These are phyloP conservation scores for Spongilla lacustris DNA, from an alignment of 37 sponge, comb jelly and placozoan species.

Conservation along the genomic window DNA sequence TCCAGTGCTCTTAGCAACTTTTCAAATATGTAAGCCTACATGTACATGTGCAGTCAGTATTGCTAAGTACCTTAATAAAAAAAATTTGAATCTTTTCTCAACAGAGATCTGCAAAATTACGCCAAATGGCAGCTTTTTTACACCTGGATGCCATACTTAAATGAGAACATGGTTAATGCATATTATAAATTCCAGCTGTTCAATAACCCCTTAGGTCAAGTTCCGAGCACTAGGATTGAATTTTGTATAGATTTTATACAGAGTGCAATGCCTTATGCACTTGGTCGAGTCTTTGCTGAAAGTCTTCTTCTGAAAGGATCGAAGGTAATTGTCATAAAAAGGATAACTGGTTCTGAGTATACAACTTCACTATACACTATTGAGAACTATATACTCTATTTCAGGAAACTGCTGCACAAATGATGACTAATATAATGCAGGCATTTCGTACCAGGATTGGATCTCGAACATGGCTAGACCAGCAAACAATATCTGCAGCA, in stretches of 20 bases:
- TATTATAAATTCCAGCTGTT: constrained; percentile 14
- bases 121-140: constrained; percentile 36
- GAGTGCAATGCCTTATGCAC: neutral
- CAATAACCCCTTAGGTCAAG: neutral
- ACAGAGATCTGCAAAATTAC: constrained; percentile 39
- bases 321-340: neutral
- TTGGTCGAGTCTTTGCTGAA: neutral
- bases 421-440: constrained; percentile 15
- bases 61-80: no score
- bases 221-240: neutral
- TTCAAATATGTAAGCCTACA: neutral
- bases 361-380: neutral
- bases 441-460: constrained; percentile 34
- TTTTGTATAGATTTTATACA: neutral
- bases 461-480: constrained; percentile 30
- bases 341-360: no score
- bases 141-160: constrained; percentile 19
- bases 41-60: no score
- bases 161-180: constrained; percentile 8
- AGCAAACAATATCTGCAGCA: constrained; percentile 15
- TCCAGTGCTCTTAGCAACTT: neutral
- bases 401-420: neutral
- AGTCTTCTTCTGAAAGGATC: neutral
- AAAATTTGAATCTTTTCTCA: no score
- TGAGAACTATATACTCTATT: neutral